Percentiles rank a stretch among this genome's conserved stretches.
Conservation (phyloP, 2,888 invertebrate species). For the Malthinus seriepunctatus region DNA sequence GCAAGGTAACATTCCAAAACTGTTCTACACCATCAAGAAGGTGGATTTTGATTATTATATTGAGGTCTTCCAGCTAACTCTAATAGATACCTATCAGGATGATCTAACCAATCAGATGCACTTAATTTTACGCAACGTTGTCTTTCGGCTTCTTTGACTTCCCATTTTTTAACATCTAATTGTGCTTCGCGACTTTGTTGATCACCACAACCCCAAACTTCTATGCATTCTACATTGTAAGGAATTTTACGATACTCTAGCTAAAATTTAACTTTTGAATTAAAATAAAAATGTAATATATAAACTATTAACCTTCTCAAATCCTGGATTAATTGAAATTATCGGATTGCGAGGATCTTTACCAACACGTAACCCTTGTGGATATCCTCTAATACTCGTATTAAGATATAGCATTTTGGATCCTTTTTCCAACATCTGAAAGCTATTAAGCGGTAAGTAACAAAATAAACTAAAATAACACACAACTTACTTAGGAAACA, state of each 20-base stretch:
- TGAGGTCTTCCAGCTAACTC: slow-evolving; percentile 84
- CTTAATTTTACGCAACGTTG: slow-evolving; percentile 84
- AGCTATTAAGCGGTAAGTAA: slow-evolving; percentile 48
- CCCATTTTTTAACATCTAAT: slow-evolving; percentile 86
- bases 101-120: slow-evolving; percentile 92
- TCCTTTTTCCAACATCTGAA: slow-evolving; percentile 63
- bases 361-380: slow-evolving; percentile 82
- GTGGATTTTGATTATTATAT: slow-evolving; percentile 69
- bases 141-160: slow-evolving; percentile 85
- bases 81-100: slow-evolving; percentile 90
- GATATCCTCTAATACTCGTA: slow-evolving; percentile 80
- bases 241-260: slow-evolving; percentile 70
- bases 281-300: neutral
- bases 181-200: slow-evolving; percentile 78
- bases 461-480: neutral
- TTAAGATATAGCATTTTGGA: slow-evolving; percentile 85
- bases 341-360: slow-evolving; percentile 77
- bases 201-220: slow-evolving; percentile 89
- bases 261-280: slow-evolving; percentile 30
- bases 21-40: slow-evolving; percentile 1
- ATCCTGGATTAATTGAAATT: slow-evolving; percentile 73
- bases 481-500: slow-evolving; percentile 68
- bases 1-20: no score
- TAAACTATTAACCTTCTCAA: slow-evolving; percentile 59
- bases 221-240: slow-evolving; percentile 64